A percentile compares a stretch with the other conserved stretches of the same genome.
Conservation (phyloP, 2,888 invertebrate genomes). For the Aspidapion aeneum region DNA sequence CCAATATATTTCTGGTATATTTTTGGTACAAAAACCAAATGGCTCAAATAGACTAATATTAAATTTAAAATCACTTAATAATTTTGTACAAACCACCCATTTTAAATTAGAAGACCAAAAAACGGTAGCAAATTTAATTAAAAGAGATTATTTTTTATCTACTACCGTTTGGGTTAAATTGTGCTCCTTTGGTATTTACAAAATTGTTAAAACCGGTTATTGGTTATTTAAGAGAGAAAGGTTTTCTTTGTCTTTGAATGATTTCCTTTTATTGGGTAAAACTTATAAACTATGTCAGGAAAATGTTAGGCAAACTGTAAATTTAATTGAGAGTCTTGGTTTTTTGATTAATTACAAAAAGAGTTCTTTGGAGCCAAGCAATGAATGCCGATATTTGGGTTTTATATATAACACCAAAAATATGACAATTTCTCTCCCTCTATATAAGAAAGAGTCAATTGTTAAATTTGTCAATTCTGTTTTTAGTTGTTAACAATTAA, state of each 20-base stretch:
- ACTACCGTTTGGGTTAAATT: conserved; percentile 23
- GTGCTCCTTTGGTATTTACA: conserved; percentile 25
- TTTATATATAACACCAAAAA: too few species aligned
- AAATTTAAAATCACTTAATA: conserved; percentile 27
- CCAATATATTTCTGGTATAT: conserved; percentile 17
- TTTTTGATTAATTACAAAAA: conserved; percentile 24
- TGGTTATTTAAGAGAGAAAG: conserved; percentile 11
- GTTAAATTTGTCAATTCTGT: too few species aligned
- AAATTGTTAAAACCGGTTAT: conserved; percentile 24
- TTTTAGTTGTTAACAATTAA: too few species aligned
- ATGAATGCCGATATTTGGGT: conserved; percentile 17
- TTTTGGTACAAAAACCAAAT: conserved; percentile 15
- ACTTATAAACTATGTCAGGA: conserved; percentile 13
- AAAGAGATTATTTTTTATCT: conserved; percentile 11
- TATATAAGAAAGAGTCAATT: too few species aligned
- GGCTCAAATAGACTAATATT: conserved; percentile 13
- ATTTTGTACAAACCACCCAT: conserved; percentile 14
- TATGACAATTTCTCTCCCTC: too few species aligned
- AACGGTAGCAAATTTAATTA: conserved; percentile 13
- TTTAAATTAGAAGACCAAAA: conserved; percentile 29
- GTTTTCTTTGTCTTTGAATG: conserved; percentile 28
- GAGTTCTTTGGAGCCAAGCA: conserved; percentile 14
- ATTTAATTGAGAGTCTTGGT: conserved; percentile 19
- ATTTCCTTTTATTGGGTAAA: conserved; percentile 26
- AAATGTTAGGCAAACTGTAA: conserved; percentile 16